phyloP scores from a whole-genome alignment of 2,888 invertebrate genomes.

The Ariolimax columbianus region DNA sequence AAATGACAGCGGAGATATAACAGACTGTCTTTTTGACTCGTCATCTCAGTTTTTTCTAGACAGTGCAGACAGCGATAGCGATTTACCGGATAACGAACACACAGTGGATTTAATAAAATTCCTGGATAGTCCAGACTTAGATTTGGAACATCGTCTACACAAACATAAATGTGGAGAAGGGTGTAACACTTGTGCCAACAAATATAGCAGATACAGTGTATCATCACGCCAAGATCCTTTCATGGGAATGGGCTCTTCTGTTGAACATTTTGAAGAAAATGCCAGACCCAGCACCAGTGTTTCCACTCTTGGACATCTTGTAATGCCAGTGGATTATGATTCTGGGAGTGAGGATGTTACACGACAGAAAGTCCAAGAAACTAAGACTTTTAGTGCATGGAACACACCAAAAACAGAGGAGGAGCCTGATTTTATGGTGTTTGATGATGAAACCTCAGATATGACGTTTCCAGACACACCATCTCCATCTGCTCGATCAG shows the following conservation, averaged over 20 bases:
- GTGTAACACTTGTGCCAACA: background rate
- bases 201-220: constrained; percentile 2
- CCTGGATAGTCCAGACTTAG: constrained; percentile 8
- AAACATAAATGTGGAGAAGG: constrained; percentile 17
- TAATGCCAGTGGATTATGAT: background rate
- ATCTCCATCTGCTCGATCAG: constrained; percentile 41
- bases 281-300: background rate
- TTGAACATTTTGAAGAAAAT: background rate
- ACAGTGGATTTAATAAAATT: constrained; percentile 45
- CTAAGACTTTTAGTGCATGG: constrained; percentile 7
- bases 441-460: constrained; percentile 1
- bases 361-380: background rate
- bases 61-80: constrained; percentile 20
- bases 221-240: constrained; percentile 37
- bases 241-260: constrained; percentile 9
- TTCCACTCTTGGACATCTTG: background rate
- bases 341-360: background rate
- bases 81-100: constrained; percentile 43
- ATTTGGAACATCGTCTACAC: background rate
- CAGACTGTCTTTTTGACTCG: background rate
- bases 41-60: background rate
- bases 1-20: background rate
- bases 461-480: constrained; percentile 38
- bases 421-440: background rate
- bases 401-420: background rate